These are phyloP conservation scores for Apis cerana DNA, from an alignment of 1,140 invertebrate genomes.

Conservation along the genomic window DNA sequence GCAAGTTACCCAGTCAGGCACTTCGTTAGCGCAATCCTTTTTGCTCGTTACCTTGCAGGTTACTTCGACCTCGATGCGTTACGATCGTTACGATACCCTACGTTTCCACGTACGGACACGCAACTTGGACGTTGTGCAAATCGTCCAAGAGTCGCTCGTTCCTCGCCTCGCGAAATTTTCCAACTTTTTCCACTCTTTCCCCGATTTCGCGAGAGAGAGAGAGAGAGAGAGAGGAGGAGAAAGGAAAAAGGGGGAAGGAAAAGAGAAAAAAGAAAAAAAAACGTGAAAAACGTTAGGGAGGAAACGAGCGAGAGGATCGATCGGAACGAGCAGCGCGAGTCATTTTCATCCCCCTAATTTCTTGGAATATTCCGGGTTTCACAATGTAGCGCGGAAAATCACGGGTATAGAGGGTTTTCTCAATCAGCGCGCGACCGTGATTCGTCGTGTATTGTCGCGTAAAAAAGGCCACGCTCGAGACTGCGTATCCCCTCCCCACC, in stretches of 20 bases:
- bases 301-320: not conserved
- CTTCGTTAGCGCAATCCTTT: constrained; percentile 79
- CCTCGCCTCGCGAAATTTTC: constrained; percentile 1
- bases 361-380: not conserved
- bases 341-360: constrained; percentile 1
- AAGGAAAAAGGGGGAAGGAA: too few species aligned
- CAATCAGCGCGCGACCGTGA: constrained; percentile 18
- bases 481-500: not conserved
- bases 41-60: constrained; percentile 71
- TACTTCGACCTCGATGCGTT: constrained; percentile 71
- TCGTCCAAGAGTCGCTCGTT: constrained; percentile 26
- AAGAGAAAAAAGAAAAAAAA: too few species aligned
- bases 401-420: not conserved
- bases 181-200: not conserved
- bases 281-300: not conserved
- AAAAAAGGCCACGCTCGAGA: constrained; percentile 25
- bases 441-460: constrained; percentile 40
- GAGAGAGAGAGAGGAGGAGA: too few species aligned
- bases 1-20: constrained; percentile 71
- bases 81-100: constrained; percentile 67
- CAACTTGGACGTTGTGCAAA: constrained; percentile 33
- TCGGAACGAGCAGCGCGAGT: not conserved
- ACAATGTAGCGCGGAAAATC: constrained; percentile 8
- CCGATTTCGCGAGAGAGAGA: too few species aligned
- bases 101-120: constrained; percentile 49